Percentiles rank a stretch among this genome's conserved stretches.
Conservation (phyloP, 2,888 invertebrate genomes). For the Calameuta idolon region DNA sequence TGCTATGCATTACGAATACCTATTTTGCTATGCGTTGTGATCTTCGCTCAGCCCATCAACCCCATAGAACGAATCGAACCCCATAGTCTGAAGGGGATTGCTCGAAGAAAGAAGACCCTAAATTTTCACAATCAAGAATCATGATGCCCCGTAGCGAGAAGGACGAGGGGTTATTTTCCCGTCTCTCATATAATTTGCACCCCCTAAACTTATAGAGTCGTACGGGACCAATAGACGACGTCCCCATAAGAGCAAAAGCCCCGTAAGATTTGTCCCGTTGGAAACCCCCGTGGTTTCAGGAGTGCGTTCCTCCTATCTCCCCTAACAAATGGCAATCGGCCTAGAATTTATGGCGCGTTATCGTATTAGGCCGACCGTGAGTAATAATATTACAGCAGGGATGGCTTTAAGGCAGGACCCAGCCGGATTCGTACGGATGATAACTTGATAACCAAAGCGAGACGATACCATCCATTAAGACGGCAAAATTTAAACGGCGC, state of each 20-base stretch:
- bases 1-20: not conserved
- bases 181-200: slow-evolving; percentile 14
- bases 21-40: not conserved
- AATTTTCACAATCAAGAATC: slow-evolving; percentile 26
- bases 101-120: slow-evolving; percentile 2
- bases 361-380: not conserved
- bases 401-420: not conserved
- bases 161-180: not conserved
- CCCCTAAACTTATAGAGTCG: slow-evolving; percentile 11
- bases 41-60: not conserved
- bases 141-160: slow-evolving; percentile 14
- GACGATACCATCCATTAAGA: not conserved
- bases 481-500: slow-evolving; percentile 44
- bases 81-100: not conserved
- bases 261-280: slow-evolving; percentile 3
- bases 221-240: not conserved
- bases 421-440: not conserved
- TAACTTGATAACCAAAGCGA: not conserved
- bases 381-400: not conserved
- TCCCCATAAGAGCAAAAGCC: not conserved
- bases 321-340: slow-evolving; percentile 9
- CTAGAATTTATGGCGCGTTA: slow-evolving; percentile 8
- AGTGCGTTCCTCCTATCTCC: not conserved
- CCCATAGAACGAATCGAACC: not conserved
- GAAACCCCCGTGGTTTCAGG: slow-evolving; percentile 8